Base-by-base conservation (phyloP, 2,888 invertebrate species). In the Entomobrya proxima region DNA sequence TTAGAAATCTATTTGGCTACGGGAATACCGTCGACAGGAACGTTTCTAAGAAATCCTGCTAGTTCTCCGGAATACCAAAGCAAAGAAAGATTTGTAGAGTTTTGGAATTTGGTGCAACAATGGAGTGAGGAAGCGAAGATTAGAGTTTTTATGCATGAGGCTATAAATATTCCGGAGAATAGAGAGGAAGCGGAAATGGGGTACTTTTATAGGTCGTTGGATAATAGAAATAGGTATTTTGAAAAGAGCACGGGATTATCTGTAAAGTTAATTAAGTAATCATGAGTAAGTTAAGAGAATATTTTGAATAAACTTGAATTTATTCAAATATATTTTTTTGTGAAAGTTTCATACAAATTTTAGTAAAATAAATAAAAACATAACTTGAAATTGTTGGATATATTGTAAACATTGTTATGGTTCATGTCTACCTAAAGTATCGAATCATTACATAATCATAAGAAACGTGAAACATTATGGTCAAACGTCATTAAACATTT, bases 111-210 rank as follows among this genome's bases (percentile, higher is more conserved):
- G 2, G 15, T 72, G 21, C 24, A 24, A 13, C 11, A 9, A 2
- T 72, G 72, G 72, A 44, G 44, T 27, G 35, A 27, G 44, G 47
- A 24, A n/a, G 1, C 21, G 15, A 11, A 72, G 11, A 47, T 72
- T 21, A 18, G 72, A 47, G 72, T 72, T 1, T 72, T 72, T 13
- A 72, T 72, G 72, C 72, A 72, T 18, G 72, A 72, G 47, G 72
- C 72, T 2, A 27, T 72, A 15, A 47, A 44, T n/a, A 72, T 30
- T 30, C 72, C 72, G 13, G 72, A 72, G 15, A 24, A 44, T 18
- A 40, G 2, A 11, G 6, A 40, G 4, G 72, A 72, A 24, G 44
- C 5, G 27, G 44, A 72, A 11, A 44, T 47, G 72, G 72, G 72
- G 27, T 72, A 9, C 18, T 72, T 72, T 27, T 44, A 27, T 40